phyloP scores from a whole-genome alignment of 92 coral and sea anemone species.

The Zoanthus gigantus region DNA sequence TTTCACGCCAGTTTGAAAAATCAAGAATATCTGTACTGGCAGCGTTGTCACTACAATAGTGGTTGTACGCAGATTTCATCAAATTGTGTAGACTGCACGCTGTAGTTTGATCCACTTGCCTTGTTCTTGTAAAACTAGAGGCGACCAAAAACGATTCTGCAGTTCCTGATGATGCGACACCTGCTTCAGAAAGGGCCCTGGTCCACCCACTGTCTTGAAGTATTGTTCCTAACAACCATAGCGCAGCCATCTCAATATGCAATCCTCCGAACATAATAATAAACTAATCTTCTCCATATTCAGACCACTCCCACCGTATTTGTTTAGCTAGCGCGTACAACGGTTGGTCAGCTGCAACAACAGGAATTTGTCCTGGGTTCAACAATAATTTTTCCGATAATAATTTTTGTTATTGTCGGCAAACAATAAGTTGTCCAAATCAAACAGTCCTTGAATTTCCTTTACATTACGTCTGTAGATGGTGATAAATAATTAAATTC shows the following conservation, averaged over 20 bases:
- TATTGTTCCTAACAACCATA: conserved; percentile 12
- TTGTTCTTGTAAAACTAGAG: conserved; percentile 63
- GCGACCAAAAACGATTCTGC: conserved; percentile 67
- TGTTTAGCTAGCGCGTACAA: conserved; percentile 25
- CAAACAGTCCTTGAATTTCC: no score
- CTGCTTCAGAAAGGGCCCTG: conserved; percentile 60
- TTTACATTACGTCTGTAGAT: no score
- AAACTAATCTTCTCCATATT: conserved; percentile 28
- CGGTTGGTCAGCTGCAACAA: conserved; percentile 31
- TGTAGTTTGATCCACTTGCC: conserved; percentile 37
- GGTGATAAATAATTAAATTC: no score
- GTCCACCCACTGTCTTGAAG: conserved; percentile 66
- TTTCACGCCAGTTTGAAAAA: not conserved
- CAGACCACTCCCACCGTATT: conserved; percentile 40
- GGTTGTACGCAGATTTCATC: conserved; percentile 44
- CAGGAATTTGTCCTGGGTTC: conserved; percentile 35
- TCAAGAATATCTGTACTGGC: not conserved
- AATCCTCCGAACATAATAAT: conserved; percentile 19
- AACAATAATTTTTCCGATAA: not conserved
- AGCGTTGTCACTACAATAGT: conserved; percentile 20
- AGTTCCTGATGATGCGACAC: conserved; percentile 68
- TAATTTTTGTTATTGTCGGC: no score
- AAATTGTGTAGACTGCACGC: conserved; percentile 22
- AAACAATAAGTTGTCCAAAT: no score
- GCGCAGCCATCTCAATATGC: conserved; percentile 49